Conservation (phyloP, 2,113 vertebrate genomes). For the Stegastes partitus region DNA sequence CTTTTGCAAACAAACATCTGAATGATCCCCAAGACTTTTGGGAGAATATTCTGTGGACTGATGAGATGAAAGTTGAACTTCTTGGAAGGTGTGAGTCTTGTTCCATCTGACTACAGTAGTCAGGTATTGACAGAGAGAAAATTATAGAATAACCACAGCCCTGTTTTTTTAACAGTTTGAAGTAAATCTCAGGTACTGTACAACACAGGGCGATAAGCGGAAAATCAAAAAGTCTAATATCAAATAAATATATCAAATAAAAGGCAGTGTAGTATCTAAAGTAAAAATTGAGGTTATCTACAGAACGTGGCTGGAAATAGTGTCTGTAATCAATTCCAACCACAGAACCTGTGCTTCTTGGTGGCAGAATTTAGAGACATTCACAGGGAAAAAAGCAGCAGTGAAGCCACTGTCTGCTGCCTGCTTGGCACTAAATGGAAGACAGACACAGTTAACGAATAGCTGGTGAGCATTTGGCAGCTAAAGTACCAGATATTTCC, state of each 20-base stretch:
- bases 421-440: not conserved
- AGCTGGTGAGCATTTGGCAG: not conserved
- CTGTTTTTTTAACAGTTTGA: not conserved
- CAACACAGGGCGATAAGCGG: not conserved
- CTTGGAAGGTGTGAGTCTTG: too few relatives aligned
- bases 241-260: not conserved
- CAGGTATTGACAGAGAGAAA: not conserved
- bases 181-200: not conserved
- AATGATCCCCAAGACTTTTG: too few relatives aligned
- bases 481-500: not conserved
- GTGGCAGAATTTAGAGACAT: not conserved
- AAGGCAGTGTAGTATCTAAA: conserved; percentile 1
- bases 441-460: not conserved
- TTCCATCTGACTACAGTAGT: not conserved
- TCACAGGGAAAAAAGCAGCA: too few relatives aligned
- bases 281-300: not conserved
- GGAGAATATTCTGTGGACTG: too few relatives aligned
- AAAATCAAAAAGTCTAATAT: too few relatives aligned
- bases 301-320: not conserved
- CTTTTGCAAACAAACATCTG: too few relatives aligned
- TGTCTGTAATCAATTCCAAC: conserved; percentile 1
- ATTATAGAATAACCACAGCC: not conserved
- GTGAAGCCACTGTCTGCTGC: not conserved
- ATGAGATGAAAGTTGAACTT: too few relatives aligned
- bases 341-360: not conserved